Base-by-base conservation (phyloP, 1,140 invertebrate genomes). In the Metopolophium dirhodum region DNA sequence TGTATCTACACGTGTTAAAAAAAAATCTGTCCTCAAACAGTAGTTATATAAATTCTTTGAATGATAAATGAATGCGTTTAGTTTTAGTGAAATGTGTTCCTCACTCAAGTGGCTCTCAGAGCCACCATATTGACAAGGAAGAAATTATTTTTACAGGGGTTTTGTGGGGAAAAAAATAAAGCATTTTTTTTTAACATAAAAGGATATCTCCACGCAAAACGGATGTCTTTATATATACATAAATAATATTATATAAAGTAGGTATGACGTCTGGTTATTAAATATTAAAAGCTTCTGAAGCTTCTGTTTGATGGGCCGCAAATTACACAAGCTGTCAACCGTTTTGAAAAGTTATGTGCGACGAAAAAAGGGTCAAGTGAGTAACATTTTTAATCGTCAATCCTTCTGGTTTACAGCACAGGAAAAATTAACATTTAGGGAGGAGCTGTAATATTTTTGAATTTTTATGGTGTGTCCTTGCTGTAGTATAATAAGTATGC, bases 291-390 rank as follows among this genome's bases (percentile, higher is more conserved):
- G 51, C 57, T 51, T 51, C 90, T 41, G 61, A 37, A 11, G 61
- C 26, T 45, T 30, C 26, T 41, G 90, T 61, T 47, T 45, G 57
- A 47, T 77, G 57, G 37, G 90, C 45, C 35, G 45, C 90, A 35
- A 82, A 82, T 91, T 91, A 82, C 61, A 82, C 41, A 1, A 82
- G 90, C 90, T 82, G 90, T 91, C 90, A 77, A 91, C 90, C 26
- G 30, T 91, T 77, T 47, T 91, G 61, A 91, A 91, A 82, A 77
- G 90, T 91, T 49, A 23, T n/a, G 23, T 49, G 30, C 54, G 89
- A 30, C 54, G 30, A 91, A 91, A 91, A 37, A 61, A 68, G 41
- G 89, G 90, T 91, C 90, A 91, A 91, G 90, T 91, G 90, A 47
- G 61, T 82, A 82, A 91, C 90, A 41, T 77, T 90, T 90, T 88